Percentiles rank a stretch among this genome's conserved stretches.
phyloP scores from a whole-genome alignment of 2,797 vertebrate genomes.

The Discoglossus pictus region DNA sequence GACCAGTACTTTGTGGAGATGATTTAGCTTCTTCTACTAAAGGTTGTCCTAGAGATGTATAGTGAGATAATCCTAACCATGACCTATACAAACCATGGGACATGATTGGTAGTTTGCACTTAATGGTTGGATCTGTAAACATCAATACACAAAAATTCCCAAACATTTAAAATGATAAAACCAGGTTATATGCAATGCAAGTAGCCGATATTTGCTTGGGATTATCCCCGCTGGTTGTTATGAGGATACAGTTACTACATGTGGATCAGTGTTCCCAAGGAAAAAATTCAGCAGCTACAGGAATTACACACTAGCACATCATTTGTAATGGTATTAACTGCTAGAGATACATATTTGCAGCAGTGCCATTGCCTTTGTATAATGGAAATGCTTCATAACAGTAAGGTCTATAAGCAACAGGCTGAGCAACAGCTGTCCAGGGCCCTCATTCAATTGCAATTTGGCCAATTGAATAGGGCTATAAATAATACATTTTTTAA shows the following conservation, averaged over 20 bases:
- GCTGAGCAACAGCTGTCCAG: slow-evolving; percentile 47
- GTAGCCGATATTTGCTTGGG: no score
- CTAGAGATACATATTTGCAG: slow-evolving; percentile 54
- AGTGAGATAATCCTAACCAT: slow-evolving; percentile 12
- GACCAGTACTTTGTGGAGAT: not conserved
- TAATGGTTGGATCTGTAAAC: no score
- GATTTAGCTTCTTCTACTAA: not conserved
- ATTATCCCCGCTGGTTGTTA: not conserved
- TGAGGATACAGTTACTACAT: slow-evolving; percentile 34
- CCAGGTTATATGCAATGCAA: no score
- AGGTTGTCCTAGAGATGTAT: slow-evolving; percentile 21
- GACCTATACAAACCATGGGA: no score
- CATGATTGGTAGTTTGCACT: no score
- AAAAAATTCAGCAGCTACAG: slow-evolving; percentile 2
- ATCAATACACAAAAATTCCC: no score
- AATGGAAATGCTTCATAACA: slow-evolving; percentile 53
- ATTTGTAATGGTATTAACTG: slow-evolving; percentile 47
- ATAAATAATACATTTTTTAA: no score
- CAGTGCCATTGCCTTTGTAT: slow-evolving; percentile 61
- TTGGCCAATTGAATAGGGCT: no score
- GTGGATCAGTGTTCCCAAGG: slow-evolving; percentile 48
- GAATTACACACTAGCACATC: slow-evolving; percentile 47
- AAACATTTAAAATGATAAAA: no score
- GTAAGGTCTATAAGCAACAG: slow-evolving; percentile 36
- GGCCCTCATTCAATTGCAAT: no score